phyloP scores from a whole-genome alignment of 2,113 vertebrate genomes.

The Chrysemys picta region DNA sequence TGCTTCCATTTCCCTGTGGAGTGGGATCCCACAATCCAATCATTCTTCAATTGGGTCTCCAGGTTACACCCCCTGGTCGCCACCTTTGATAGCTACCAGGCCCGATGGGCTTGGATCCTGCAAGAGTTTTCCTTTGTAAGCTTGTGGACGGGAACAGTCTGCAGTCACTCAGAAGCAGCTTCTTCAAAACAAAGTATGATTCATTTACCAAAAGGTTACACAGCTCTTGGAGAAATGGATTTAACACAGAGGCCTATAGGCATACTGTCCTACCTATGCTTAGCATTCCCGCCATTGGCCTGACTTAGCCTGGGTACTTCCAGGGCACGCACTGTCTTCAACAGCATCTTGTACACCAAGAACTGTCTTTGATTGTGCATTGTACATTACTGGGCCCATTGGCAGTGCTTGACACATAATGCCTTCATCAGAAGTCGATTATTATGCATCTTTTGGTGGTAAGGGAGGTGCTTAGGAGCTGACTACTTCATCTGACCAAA shows the following conservation, averaged over 20 bases:
- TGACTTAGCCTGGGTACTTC: background rate
- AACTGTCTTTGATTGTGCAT: background rate
- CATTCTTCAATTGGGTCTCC: background rate
- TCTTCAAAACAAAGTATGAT: background rate
- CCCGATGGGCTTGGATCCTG: background rate
- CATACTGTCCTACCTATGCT: background rate
- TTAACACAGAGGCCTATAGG: background rate
- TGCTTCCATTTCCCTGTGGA: background rate
- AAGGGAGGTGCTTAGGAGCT: background rate
- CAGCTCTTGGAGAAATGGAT: background rate
- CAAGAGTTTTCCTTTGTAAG: background rate
- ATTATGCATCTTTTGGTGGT: background rate
- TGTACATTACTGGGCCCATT: too few relatives aligned
- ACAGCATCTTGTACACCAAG: background rate
- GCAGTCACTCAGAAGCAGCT: background rate
- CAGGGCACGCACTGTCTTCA: too few relatives aligned
- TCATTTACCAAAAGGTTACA: background rate
- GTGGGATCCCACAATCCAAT: background rate
- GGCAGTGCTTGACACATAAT: background rate
- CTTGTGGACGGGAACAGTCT: background rate
- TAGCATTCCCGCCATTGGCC: background rate
- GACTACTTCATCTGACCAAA: background rate
- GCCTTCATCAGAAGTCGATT: fast-evolving
- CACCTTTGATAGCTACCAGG: background rate
- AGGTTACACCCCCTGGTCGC: background rate